A percentile compares a stretch with the other conserved stretches of the same genome.
Conservation (phyloP, 1,140 invertebrate genomes). For the Heliconius eleuchia region DNA sequence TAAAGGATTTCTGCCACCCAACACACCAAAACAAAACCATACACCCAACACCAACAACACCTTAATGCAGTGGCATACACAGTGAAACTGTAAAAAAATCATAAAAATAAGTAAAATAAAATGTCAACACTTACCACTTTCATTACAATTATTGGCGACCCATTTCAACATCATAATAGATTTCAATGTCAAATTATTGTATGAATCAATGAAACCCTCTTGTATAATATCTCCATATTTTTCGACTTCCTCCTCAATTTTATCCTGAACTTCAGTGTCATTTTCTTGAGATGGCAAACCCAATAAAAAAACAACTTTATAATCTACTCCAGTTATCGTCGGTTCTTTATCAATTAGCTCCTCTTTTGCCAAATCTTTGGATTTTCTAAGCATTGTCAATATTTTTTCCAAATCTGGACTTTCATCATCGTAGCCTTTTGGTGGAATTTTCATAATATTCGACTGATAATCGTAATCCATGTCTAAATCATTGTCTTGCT, state of each 20-base stretch:
- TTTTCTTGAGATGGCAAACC: slow-evolving; percentile 61
- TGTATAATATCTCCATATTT: slow-evolving; percentile 93
- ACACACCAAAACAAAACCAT: too few relatives aligned
- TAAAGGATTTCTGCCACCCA: too few relatives aligned
- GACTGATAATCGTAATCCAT: slow-evolving; percentile 62
- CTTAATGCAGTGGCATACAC: too few relatives aligned
- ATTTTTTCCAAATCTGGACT: slow-evolving; percentile 58
- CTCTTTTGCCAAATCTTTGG: slow-evolving; percentile 52
- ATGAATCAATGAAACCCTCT: slow-evolving; percentile 93
- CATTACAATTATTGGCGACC: slow-evolving; percentile 85
- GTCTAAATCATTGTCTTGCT: slow-evolving; percentile 50
- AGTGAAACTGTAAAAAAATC: neutral
- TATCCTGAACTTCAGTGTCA: slow-evolving; percentile 75
- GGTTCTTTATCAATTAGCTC: slow-evolving; percentile 28
- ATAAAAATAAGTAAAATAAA: neutral
- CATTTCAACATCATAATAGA: slow-evolving; percentile 93
- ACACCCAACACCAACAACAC: too few relatives aligned
- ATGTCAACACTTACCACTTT: slow-evolving; percentile 59
- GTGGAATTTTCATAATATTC: slow-evolving; percentile 78
- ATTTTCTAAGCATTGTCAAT: slow-evolving; percentile 51
- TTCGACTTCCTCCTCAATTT: slow-evolving; percentile 83
- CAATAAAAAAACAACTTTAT: slow-evolving; percentile 67
- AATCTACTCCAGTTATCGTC: slow-evolving; percentile 49
- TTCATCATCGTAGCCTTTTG: slow-evolving; percentile 67
- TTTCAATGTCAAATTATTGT: slow-evolving; percentile 96